Percentiles rank a stretch among this genome's conserved stretches.
phyloP scores from a whole-genome alignment of 2,888 invertebrate species.

The Agrochola lychnidis region DNA sequence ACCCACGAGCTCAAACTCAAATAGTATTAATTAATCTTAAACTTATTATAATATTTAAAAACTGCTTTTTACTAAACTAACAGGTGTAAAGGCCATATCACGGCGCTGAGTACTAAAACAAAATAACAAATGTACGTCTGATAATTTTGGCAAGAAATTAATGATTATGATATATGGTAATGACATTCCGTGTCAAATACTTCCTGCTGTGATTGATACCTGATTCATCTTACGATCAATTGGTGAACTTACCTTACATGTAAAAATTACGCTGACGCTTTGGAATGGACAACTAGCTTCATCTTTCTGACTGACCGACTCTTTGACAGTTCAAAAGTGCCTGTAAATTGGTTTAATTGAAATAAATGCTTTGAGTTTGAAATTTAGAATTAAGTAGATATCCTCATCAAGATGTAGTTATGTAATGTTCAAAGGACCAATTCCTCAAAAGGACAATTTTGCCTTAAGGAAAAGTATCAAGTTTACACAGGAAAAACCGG shows the following conservation, averaged over 20 bases:
- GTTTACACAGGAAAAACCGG: not conserved
- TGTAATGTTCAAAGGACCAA: not conserved
- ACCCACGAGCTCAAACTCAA: not conserved
- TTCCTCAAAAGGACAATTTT: not conserved
- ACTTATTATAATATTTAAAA: constrained; percentile 13
- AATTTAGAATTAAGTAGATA: too few relatives aligned
- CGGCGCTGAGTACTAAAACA: constrained; percentile 14
- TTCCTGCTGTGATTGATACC: constrained; percentile 28
- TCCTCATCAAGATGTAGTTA: not conserved
- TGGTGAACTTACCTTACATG: not conserved
- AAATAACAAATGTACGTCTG: not conserved
- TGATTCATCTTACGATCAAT: constrained; percentile 17
- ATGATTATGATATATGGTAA: constrained; percentile 20
- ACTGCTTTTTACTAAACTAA: not conserved
- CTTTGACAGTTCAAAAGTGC: not conserved
- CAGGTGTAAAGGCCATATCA: not conserved
- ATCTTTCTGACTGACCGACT: not conserved
- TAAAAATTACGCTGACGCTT: not conserved
- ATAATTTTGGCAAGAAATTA: constrained; percentile 40
- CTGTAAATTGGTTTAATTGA: not conserved
- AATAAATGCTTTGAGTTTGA: not conserved
- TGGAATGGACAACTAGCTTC: not conserved
- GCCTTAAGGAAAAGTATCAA: not conserved
- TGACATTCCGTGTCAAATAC: constrained; percentile 24
- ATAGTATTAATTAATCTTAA: not conserved